These are phyloP conservation scores for Pempheris klunzingeri DNA, from an alignment of 2,797 vertebrate species.

Conservation along the genomic window DNA sequence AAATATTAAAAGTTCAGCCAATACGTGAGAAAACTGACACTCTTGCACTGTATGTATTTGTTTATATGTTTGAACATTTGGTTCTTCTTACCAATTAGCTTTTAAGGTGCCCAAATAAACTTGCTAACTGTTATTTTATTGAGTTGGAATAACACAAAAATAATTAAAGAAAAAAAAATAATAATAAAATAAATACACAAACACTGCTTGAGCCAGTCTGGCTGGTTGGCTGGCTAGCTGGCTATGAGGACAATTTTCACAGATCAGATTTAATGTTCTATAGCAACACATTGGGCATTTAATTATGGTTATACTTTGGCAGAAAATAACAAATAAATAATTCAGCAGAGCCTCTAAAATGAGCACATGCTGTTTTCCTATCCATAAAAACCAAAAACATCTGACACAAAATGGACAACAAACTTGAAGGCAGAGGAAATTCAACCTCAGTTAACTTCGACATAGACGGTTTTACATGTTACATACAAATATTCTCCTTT, in stretches of 20 bases:
- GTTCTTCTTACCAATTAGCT: slow-evolving; percentile 43
- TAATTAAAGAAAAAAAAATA: too few relatives aligned
- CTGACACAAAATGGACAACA: slow-evolving; percentile 24
- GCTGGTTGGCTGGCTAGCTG: slow-evolving; percentile 2
- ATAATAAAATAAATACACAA: background rate
- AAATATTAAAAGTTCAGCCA: slow-evolving; percentile 36
- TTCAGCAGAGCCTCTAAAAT: slow-evolving; percentile 37
- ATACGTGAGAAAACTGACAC: slow-evolving; percentile 26
- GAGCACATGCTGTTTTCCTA: slow-evolving; percentile 39
- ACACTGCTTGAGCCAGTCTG: slow-evolving; percentile 13
- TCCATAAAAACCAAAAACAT: slow-evolving; percentile 4
- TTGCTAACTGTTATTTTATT: slow-evolving; percentile 27
- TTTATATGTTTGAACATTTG: slow-evolving; percentile 39
- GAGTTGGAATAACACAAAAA: slow-evolving; percentile 6
- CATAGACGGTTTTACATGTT: slow-evolving; percentile 6
- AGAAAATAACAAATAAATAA: slow-evolving; percentile 28
- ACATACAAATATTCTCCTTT: background rate
- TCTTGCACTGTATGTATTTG: slow-evolving; percentile 27
- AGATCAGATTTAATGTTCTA: slow-evolving; percentile 41
- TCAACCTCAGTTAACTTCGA: slow-evolving; percentile 18
- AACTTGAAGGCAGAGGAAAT: slow-evolving; percentile 13
- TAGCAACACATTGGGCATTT: slow-evolving; percentile 42
- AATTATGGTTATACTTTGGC: slow-evolving; percentile 49
- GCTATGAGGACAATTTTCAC: slow-evolving; percentile 1
- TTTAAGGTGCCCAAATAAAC: slow-evolving; percentile 25